A percentile compares a stretch with the other conserved stretches of the same genome.
Conservation (phyloP, 2,888 invertebrate species). For the Choristoneura rosaceana region DNA sequence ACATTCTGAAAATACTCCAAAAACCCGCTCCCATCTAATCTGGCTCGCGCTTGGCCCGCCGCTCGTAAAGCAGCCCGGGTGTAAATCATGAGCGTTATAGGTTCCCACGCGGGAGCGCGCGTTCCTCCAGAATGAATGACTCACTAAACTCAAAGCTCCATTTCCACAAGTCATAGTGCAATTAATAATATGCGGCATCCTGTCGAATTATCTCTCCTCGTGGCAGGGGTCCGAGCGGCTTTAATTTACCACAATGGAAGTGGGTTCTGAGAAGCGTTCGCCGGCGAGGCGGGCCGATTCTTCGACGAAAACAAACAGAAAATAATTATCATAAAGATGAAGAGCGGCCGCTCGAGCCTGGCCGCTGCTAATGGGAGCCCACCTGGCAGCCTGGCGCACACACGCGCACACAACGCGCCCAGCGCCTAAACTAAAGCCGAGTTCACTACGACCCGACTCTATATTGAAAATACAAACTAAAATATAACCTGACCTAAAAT, state of each 20-base stretch:
- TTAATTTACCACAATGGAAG: constrained; percentile 85
- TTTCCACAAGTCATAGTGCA: constrained; percentile 86
- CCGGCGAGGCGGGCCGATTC: constrained; percentile 82
- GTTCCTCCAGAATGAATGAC: constrained; percentile 80
- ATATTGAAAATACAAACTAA: too few species aligned
- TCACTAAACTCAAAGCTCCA: constrained; percentile 82
- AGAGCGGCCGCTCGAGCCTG: constrained; percentile 82
- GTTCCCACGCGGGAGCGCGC: constrained; percentile 79
- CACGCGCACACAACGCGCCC: constrained; percentile 46
- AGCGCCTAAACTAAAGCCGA: neutral
- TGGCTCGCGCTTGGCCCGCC: constrained; percentile 23
- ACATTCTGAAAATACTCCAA: constrained; percentile 21
- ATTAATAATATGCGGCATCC: constrained; percentile 86
- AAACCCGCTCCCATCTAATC: constrained; percentile 27
- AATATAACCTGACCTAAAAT: too few species aligned
- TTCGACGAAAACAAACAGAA: constrained; percentile 85
- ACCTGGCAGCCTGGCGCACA: constrained; percentile 72
- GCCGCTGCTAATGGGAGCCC: constrained; percentile 82
- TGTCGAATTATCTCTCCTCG: constrained; percentile 85
- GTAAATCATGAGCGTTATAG: constrained; percentile 69
- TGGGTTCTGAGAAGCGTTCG: constrained; percentile 82
- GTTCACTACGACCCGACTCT: neutral
- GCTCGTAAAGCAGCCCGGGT: constrained; percentile 49
- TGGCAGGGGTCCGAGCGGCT: constrained; percentile 85
- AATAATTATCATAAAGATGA: constrained; percentile 86